Conservation (phyloP, 2,797 vertebrate species). For the Dicrostonyx torquatus region DNA sequence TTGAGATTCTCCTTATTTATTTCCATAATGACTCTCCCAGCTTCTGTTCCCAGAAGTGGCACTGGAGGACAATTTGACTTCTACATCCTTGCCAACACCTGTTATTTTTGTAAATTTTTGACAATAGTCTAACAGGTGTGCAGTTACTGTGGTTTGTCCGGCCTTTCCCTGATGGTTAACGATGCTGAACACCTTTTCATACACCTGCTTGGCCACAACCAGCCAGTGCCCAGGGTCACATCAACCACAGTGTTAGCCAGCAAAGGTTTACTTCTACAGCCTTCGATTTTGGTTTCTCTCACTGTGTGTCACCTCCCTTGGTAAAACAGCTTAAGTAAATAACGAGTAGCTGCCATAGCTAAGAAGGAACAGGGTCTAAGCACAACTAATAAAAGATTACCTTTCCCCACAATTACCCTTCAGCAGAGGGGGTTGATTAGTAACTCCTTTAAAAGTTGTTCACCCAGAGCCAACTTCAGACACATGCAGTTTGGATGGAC, state of each 20-base stretch:
- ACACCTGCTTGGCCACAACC: not conserved
- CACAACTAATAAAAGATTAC: not conserved
- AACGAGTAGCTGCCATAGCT: not conserved
- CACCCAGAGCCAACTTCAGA: not conserved
- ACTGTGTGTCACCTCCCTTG: not conserved
- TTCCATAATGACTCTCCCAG: not conserved
- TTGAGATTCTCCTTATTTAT: not conserved
- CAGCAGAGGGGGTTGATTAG: slow-evolving; percentile 22
- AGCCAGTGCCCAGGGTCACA: not conserved
- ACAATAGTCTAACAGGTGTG: not conserved
- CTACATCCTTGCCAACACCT: not conserved
- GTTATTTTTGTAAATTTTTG: not conserved
- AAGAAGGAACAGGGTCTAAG: not conserved
- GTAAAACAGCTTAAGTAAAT: not conserved
- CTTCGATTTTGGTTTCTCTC: not conserved
- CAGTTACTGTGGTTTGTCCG: not conserved
- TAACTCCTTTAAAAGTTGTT: slow-evolving; percentile 35
- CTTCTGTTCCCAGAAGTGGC: not conserved
- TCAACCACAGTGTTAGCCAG: not conserved
- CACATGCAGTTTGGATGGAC: not conserved
- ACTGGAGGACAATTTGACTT: not conserved
- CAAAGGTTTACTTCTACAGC: not conserved
- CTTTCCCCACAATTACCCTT: slow-evolving; percentile 32
- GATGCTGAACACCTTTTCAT: not conserved
- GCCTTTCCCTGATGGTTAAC: not conserved